Evolutionary conservation across 2,888 invertebrate genomes (phyloP).

Genomic region (Dasypolia templi): DNA sequence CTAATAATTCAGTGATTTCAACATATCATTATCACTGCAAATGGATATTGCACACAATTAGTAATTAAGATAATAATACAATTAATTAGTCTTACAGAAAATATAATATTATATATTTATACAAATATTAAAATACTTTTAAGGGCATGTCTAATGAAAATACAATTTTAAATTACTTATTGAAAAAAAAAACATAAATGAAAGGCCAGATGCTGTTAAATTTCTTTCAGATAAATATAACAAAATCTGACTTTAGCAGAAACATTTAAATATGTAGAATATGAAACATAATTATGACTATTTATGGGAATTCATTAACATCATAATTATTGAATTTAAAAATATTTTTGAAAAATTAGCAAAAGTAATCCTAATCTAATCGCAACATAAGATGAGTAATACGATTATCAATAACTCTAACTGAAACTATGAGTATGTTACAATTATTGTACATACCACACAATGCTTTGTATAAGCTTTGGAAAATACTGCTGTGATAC

Average conservation of each 20-base stretch:
- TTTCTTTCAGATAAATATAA: slow-evolving; percentile 1
- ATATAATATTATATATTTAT: slow-evolving; percentile 1
- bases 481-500: background rate
- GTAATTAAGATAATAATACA: slow-evolving; percentile 60
- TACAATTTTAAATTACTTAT: background rate
- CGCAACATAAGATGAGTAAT: background rate
- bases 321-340: background rate
- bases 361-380: background rate
- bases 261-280: slow-evolving; percentile 2
- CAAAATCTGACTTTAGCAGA: background rate
- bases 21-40: slow-evolving; percentile 72
- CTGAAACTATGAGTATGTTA: slow-evolving; percentile 11
- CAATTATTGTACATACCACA: background rate
- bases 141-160: background rate
- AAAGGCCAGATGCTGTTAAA: background rate
- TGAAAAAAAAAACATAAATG: background rate
- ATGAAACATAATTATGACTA: background rate
- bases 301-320: background rate
- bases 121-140: background rate
- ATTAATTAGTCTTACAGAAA: slow-evolving; percentile 2
- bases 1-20: slow-evolving; percentile 72
- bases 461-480: slow-evolving; percentile 29
- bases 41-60: slow-evolving; percentile 67
- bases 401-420: slow-evolving; percentile 14
- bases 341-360: background rate